Conservation (phyloP, 2,888 invertebrate species). For the Laothoe populi region DNA sequence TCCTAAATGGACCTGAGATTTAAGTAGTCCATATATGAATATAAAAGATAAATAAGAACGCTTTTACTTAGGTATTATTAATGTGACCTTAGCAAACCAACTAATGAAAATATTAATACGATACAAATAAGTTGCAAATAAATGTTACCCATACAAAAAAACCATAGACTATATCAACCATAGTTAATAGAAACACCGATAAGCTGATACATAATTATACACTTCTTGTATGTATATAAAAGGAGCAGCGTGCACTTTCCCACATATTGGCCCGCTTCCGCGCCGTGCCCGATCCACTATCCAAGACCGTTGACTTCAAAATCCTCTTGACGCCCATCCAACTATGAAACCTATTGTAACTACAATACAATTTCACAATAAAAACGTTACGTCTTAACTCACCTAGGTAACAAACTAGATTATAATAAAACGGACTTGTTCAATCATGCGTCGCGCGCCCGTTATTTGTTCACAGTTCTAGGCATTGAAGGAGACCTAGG, state of each 20-base stretch:
- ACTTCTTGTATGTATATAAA: conserved; percentile 1
- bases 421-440: conserved; percentile 48
- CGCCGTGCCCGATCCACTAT: background rate
- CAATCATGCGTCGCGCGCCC: conserved; percentile 60
- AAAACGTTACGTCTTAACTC: conserved; percentile 14
- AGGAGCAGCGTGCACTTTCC: background rate
- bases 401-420: conserved; percentile 40
- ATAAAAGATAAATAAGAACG: too few species aligned
- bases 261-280: background rate
- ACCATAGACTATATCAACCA: background rate
- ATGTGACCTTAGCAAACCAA: too few species aligned
- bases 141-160: background rate
- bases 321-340: background rate
- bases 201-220: background rate
- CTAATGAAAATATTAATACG: background rate
- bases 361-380: conserved; percentile 22
- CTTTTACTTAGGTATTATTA: too few species aligned
- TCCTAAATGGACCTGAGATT: background rate
- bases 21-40: too few species aligned
- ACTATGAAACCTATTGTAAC: conserved; percentile 17
- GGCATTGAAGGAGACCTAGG: conserved; percentile 56
- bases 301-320: background rate
- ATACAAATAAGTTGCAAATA: background rate
- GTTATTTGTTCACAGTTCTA: conserved; percentile 75
- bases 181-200: background rate